Evolutionary conservation across 2,888 invertebrate species (phyloP).

Genomic region (Leptopilina myrica): DNA sequence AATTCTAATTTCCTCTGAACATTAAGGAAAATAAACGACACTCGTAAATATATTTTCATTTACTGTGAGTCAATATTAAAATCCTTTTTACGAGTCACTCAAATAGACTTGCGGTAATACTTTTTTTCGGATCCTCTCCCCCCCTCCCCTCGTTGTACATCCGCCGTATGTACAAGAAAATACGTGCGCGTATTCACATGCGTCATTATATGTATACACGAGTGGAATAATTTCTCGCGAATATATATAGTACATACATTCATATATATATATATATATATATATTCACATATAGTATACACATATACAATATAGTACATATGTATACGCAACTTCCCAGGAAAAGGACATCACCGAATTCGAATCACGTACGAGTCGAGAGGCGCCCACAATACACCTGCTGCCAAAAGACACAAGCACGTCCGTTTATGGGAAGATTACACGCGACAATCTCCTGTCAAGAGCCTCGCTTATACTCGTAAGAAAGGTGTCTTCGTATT

Average conservation of each 20-base stretch:
- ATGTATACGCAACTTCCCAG: conserved; percentile 48
- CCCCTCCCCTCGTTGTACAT: not conserved
- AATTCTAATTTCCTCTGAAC: not conserved
- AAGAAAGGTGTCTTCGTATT: conserved; percentile 44
- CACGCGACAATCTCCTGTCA: conserved; percentile 45
- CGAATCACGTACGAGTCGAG: conserved; percentile 64
- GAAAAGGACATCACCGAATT: conserved; percentile 61
- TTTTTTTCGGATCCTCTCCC: conserved; percentile 6
- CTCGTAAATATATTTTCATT: conserved; percentile 5
- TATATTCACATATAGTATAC: too few species aligned
- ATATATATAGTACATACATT: not conserved
- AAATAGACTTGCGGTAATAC: conserved; percentile 21
- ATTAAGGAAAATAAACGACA: not conserved
- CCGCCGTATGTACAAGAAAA: not conserved
- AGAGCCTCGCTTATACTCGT: conserved; percentile 43
- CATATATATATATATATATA: too few species aligned
- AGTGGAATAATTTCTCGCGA: conserved; percentile 16
- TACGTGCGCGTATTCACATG: conserved; percentile 34
- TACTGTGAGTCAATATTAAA: not conserved
- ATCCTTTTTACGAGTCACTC: conserved; percentile 4
- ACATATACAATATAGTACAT: too few species aligned
- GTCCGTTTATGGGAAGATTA: conserved; percentile 58
- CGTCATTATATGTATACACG: conserved; percentile 24
- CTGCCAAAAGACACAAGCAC: conserved; percentile 54
- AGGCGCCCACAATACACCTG: conserved; percentile 64